phyloP scores from a whole-genome alignment of 2,797 vertebrate genomes.

The Glyptemys insculpta region DNA sequence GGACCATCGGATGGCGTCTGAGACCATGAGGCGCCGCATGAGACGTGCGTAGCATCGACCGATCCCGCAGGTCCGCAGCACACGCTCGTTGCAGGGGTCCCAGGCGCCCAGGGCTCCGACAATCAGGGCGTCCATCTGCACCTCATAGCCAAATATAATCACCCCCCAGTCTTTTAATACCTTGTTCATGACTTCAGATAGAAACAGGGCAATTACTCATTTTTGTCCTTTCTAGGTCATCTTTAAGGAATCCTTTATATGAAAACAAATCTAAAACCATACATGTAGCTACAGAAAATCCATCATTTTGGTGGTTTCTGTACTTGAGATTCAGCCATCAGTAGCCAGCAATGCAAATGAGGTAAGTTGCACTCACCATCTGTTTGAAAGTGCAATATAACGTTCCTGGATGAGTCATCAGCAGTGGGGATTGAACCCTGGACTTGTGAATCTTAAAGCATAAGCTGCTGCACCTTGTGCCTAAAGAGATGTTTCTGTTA shows the following conservation, averaged over 20 bases:
- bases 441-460: too few relatives aligned
- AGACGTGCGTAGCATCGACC: too few relatives aligned
- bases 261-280: constrained; percentile 38
- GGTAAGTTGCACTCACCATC: not conserved
- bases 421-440: too few relatives aligned
- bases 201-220: constrained; percentile 23
- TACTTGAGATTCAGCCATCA: constrained; percentile 41
- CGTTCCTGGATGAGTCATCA: too few relatives aligned
- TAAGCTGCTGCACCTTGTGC: too few relatives aligned
- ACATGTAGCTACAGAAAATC: constrained; percentile 59
- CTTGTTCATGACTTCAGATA: constrained; percentile 43
- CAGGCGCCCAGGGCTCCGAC: too few relatives aligned
- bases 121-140: too few relatives aligned
- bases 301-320: constrained; percentile 27
- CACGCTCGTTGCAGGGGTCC: too few relatives aligned
- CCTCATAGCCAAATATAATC: not conserved
- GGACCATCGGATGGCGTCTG: too few relatives aligned
- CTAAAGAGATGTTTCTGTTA: too few relatives aligned
- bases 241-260: constrained; percentile 42
- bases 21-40: too few relatives aligned
- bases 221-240: constrained; percentile 48
- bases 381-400: not conserved
- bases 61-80: too few relatives aligned
- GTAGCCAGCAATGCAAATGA: not conserved
- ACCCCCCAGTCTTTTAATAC: not conserved